Conservation (phyloP, 2,113 vertebrate species). For the Microtus oregoni region DNA sequence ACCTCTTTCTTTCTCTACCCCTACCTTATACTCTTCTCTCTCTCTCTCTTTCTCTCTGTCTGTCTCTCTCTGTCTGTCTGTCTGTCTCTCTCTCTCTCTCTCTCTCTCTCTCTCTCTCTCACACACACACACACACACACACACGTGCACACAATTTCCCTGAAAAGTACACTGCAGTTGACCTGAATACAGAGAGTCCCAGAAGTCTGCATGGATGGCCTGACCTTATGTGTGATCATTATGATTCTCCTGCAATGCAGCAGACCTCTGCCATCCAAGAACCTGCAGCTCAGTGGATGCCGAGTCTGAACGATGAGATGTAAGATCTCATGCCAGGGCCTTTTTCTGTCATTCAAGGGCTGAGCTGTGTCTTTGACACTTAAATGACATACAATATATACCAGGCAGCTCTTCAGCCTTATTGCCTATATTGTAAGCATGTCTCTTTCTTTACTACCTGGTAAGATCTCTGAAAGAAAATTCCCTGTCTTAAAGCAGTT, state of each 20-base stretch:
- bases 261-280: background rate
- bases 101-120: too few relatives aligned
- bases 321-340: background rate
- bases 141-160: background rate
- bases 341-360: background rate
- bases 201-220: background rate
- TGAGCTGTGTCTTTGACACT: background rate
- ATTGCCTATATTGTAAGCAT: background rate
- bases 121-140: background rate
- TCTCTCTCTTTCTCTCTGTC: background rate
- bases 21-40: background rate
- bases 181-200: background rate
- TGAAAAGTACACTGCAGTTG: background rate
- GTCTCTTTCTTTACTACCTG: background rate
- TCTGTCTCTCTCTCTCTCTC: too few relatives aligned
- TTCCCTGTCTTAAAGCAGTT: background rate
- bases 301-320: background rate
- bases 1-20: slow-evolving; percentile 48
- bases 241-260: background rate
- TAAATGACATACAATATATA: background rate
- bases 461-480: background rate
- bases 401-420: background rate
- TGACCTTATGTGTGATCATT: background rate
- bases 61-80: too few relatives aligned
- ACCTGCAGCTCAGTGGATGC: background rate